Percentiles rank a stretch among this genome's conserved stretches.
phyloP scores from a whole-genome alignment of 92 coral and sea anemone species.

The Epizoanthus stellaris region DNA sequence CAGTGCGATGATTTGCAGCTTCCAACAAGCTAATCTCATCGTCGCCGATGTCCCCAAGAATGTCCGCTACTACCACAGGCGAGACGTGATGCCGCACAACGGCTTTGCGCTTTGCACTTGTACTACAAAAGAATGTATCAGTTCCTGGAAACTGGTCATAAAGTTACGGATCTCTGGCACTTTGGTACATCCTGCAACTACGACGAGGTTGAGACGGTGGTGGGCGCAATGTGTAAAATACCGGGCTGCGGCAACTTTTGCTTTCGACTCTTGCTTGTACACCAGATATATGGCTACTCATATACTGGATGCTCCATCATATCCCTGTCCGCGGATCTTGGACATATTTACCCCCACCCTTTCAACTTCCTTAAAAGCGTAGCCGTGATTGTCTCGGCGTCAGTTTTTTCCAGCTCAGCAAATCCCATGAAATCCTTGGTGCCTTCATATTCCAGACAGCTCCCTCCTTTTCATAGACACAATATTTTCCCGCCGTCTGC shows the following conservation, averaged over 20 bases:
- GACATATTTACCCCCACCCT: neutral
- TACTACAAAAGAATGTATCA: constrained; percentile 46
- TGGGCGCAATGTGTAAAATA: no score
- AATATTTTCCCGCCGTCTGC: no score
- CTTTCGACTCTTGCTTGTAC: no score
- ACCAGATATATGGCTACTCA: no score
- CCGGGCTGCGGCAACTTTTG: no score
- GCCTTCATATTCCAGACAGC: neutral
- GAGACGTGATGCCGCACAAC: no score
- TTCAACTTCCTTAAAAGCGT: constrained; percentile 1
- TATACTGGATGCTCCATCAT: no score
- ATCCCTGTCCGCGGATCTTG: neutral
- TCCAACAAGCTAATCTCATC: no score
- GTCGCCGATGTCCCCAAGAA: no score
- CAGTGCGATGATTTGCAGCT: no score
- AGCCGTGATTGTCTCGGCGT: constrained; percentile 19
- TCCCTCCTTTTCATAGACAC: no score
- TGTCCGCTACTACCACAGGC: no score
- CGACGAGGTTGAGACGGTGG: neutral
- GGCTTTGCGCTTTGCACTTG: constrained; percentile 33
- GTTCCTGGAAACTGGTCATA: constrained; percentile 44
- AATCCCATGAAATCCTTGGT: constrained; percentile 19
- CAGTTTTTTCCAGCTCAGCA: constrained; percentile 20
- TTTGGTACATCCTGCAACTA: neutral
- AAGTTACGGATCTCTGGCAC: constrained; percentile 34